Evolutionary conservation across 2,888 invertebrate species (phyloP).

Genomic region (Siphlonurus alternatus): DNA sequence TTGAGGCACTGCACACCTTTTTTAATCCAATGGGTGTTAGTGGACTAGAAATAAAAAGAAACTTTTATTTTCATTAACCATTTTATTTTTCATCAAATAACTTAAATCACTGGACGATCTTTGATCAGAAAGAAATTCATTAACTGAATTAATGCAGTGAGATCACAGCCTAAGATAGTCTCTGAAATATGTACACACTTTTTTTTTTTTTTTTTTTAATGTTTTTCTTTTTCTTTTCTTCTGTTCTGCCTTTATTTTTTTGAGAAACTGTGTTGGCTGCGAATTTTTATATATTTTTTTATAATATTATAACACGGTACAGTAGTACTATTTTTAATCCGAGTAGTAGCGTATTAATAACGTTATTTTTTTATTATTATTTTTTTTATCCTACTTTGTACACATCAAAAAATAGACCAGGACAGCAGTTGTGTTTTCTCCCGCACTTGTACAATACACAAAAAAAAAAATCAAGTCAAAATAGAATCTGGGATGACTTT

Average conservation of each 20-base stretch:
- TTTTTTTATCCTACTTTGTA: conserved; percentile 13
- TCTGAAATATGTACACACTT: conserved; percentile 16
- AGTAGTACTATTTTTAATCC: background rate
- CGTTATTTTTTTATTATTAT: conserved; percentile 8
- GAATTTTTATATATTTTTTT: conserved; percentile 6
- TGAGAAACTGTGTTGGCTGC: no score
- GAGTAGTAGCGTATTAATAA: background rate
- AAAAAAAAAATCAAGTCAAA: conserved; percentile 14
- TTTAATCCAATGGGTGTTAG: no score
- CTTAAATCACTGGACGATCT: conserved; percentile 19
- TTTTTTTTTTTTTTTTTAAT: conserved; percentile 6
- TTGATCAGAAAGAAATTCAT: conserved; percentile 14
- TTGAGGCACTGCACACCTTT: no score
- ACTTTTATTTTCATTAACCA: conserved; percentile 13
- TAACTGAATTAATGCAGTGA: conserved; percentile 17
- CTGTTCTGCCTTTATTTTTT: no score
- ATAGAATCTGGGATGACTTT: conserved; percentile 16
- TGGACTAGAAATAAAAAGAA: background rate
- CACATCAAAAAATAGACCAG: conserved; percentile 17
- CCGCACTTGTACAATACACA: conserved; percentile 13
- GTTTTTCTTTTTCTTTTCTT: no score
- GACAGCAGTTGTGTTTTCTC: conserved; percentile 12
- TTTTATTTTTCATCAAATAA: conserved; percentile 17
- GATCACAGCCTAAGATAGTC: conserved; percentile 19
- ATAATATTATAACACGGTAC: no score